Conservation (phyloP, 2,797 vertebrate genomes). For the Amphiprion clarkii region DNA sequence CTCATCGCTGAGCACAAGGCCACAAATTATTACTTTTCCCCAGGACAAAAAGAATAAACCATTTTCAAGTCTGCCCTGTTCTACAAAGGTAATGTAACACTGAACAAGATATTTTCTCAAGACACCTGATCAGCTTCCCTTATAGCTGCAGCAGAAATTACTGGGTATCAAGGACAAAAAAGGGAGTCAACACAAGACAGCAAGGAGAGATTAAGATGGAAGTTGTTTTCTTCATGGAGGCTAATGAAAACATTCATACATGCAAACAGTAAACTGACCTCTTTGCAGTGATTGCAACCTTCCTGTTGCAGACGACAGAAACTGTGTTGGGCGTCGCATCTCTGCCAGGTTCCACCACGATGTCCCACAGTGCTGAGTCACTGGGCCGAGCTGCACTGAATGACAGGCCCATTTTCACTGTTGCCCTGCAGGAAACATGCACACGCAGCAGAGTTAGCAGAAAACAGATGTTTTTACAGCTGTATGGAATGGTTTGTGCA, state of each 20-base stretch:
- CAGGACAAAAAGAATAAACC: neutral
- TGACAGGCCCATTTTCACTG: slow-evolving; percentile 75
- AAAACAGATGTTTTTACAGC: neutral
- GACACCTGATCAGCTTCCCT: slow-evolving; percentile 15
- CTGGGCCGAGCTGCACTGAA: slow-evolving; percentile 83
- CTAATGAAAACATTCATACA: neutral
- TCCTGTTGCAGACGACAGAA: slow-evolving; percentile 82
- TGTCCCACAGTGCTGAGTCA: slow-evolving; percentile 81
- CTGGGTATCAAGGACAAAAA: neutral
- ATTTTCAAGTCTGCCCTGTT: slow-evolving; percentile 5
- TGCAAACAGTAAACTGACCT: slow-evolving; percentile 71
- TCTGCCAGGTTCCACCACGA: slow-evolving; percentile 76
- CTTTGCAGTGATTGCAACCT: slow-evolving; percentile 75
- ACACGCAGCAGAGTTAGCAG: slow-evolving; percentile 28
- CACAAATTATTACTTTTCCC: slow-evolving; percentile 27
- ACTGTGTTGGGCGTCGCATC: slow-evolving; percentile 72
- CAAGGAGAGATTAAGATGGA: neutral
- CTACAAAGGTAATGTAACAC: slow-evolving; percentile 7
- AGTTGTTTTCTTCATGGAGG: too few relatives aligned
- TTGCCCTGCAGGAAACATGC: slow-evolving; percentile 70
- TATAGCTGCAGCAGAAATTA: slow-evolving; percentile 11
- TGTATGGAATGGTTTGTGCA: neutral
- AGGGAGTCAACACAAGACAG: neutral
- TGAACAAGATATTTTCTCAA: slow-evolving; percentile 15
- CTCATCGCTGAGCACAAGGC: slow-evolving; percentile 4